phyloP scores from a whole-genome alignment of 2,888 invertebrate genomes.

The Selenia dentaria region DNA sequence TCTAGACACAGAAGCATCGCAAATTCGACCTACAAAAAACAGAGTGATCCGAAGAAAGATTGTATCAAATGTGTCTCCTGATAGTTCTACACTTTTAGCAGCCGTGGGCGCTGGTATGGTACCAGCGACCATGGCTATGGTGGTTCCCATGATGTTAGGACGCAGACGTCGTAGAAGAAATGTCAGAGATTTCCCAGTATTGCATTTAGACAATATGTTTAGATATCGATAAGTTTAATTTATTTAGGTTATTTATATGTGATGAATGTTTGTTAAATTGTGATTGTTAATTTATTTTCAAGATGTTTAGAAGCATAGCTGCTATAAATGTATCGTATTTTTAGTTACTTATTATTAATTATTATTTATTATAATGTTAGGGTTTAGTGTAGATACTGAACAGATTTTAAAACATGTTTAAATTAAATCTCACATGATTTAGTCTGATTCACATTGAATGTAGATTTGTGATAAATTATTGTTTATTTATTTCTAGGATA shows the following conservation, averaged over 20 bases:
- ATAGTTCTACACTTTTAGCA: slow-evolving; percentile 87
- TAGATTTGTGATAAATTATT: neutral
- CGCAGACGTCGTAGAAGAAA: slow-evolving; percentile 65
- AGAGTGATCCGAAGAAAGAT: slow-evolving; percentile 62
- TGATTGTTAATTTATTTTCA: slow-evolving; percentile 41
- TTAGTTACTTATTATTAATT: no score
- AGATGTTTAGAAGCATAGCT: slow-evolving; percentile 11
- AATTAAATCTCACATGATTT: no score
- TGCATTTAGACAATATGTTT: slow-evolving; percentile 50
- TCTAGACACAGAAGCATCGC: slow-evolving; percentile 55
- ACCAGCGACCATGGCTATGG: slow-evolving; percentile 92
- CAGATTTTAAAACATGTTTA: no score
- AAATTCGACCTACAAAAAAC: slow-evolving; percentile 57
- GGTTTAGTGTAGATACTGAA: no score
- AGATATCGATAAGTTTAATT: slow-evolving; percentile 37
- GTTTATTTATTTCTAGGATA: neutral
- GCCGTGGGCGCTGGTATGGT: slow-evolving; percentile 92
- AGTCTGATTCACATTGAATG: neutral
- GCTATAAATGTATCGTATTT: no score
- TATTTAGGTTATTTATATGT: slow-evolving; percentile 22
- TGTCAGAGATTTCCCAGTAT: slow-evolving; percentile 35
- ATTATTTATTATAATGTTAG: no score
- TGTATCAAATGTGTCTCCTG: slow-evolving; percentile 64
- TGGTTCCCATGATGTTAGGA: slow-evolving; percentile 91
- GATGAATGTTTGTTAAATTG: slow-evolving; percentile 31